Conservation (phyloP, 2,888 invertebrate genomes). For the Hetaerina titia region DNA sequence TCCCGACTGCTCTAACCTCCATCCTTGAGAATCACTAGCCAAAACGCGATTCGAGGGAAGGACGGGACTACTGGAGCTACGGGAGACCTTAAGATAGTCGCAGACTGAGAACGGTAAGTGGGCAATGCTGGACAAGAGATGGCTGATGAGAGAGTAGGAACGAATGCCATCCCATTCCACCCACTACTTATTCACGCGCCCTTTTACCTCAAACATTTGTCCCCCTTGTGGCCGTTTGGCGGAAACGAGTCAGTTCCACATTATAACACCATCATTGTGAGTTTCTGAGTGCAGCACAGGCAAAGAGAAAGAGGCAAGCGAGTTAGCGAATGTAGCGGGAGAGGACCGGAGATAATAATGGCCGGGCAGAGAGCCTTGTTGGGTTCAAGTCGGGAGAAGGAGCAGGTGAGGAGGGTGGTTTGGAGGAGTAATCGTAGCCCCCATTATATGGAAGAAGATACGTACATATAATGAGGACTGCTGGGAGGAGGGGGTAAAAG, state of each 20-base stretch:
- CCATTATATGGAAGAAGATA: constrained; percentile 23
- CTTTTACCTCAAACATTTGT: neutral
- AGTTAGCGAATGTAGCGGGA: neutral
- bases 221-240: neutral
- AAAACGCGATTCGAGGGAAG: neutral
- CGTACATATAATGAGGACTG: neutral
- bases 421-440: neutral
- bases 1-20: too few species aligned
- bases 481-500: neutral
- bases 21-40: too few species aligned
- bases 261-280: neutral
- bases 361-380: neutral
- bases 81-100: neutral
- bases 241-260: neutral
- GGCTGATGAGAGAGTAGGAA: neutral
- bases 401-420: neutral
- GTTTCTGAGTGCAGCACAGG: neutral
- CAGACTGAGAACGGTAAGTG: neutral
- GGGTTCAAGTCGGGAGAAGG: neutral
- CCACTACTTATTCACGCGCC: neutral
- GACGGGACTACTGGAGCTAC: neutral
- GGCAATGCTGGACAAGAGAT: neutral
- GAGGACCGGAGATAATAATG: neutral
- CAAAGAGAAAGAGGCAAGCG: neutral
- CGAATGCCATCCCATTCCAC: neutral